phyloP scores from a whole-genome alignment of 2,113 vertebrate species.

The Vanacampus margaritifer region DNA sequence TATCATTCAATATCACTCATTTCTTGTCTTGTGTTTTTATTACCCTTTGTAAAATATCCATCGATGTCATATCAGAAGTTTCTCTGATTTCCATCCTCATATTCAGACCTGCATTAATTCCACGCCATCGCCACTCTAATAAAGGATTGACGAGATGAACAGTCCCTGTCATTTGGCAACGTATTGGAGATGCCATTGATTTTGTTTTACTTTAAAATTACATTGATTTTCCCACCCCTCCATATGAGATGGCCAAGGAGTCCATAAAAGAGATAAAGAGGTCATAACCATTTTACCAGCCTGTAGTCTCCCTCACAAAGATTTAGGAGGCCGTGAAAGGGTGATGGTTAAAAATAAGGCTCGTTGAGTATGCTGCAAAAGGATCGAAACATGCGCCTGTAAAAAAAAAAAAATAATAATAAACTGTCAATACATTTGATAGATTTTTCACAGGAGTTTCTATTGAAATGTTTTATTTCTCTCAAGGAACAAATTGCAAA shows the following conservation, averaged over 20 bases:
- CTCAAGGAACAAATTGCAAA: not conserved
- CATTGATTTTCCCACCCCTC: conserved; percentile 59
- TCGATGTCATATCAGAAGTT: not conserved
- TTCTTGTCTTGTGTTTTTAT: not conserved
- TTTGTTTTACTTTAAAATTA: conserved; percentile 59
- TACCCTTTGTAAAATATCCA: not conserved
- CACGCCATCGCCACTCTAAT: not conserved
- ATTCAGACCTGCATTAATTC: not conserved
- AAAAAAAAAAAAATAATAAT: conserved; percentile 5
- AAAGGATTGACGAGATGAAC: not conserved
- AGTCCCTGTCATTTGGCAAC: not conserved
- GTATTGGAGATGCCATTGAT: conserved; percentile 41
- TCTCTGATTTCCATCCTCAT: not conserved
- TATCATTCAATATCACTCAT: no score
- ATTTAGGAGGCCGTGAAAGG: conserved; percentile 70
- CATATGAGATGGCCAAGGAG: conserved; percentile 66
- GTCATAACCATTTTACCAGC: conserved; percentile 76
- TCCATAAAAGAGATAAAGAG: conserved; percentile 77
- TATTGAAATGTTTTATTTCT: conserved; percentile 4
- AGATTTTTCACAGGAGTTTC: not conserved
- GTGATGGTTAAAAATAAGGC: conserved; percentile 53
- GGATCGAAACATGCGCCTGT: conserved; percentile 24
- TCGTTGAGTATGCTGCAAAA: conserved; percentile 23
- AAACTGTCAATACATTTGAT: not conserved
- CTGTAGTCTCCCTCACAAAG: conserved; percentile 67